phyloP scores from a whole-genome alignment of 2,888 invertebrate species.

The Venustoraphidia nigricollis region DNA sequence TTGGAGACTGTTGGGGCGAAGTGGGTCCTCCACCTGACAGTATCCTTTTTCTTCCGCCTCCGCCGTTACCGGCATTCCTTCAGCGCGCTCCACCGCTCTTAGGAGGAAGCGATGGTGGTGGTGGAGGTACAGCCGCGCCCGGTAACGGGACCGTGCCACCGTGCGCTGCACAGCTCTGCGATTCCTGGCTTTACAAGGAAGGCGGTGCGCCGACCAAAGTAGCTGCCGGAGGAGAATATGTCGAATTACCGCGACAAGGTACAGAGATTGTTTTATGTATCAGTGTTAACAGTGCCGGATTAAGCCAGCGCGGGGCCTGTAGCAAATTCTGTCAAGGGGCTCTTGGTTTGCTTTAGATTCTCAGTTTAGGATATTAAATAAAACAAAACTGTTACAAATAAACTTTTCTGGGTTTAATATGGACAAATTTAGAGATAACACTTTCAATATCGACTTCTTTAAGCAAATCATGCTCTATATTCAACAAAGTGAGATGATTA shows the following conservation, averaged over 20 bases:
- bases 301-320: no score
- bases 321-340: no score
- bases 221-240: slow-evolving; percentile 38
- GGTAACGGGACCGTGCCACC: slow-evolving; percentile 44
- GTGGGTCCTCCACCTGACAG: slow-evolving; percentile 68
- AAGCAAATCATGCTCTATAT: no score
- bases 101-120: slow-evolving; percentile 11
- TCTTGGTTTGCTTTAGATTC: no score
- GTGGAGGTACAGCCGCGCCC: slow-evolving; percentile 20
- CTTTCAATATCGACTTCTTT: no score
- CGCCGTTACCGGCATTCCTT: slow-evolving; percentile 66
- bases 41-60: slow-evolving; percentile 71
- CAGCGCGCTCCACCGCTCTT: slow-evolving; percentile 29
- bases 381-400: no score
- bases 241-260: slow-evolving; percentile 69
- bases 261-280: slow-evolving; percentile 11
- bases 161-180: slow-evolving; percentile 45
- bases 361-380: no score
- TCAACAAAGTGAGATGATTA: no score
- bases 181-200: slow-evolving; percentile 29
- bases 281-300: not conserved
- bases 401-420: no score
- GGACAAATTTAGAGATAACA: no score
- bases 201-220: slow-evolving; percentile 14
- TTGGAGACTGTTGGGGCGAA: slow-evolving; percentile 39